Conservation (phyloP, 2,888 invertebrate species). For the Dione juno region DNA sequence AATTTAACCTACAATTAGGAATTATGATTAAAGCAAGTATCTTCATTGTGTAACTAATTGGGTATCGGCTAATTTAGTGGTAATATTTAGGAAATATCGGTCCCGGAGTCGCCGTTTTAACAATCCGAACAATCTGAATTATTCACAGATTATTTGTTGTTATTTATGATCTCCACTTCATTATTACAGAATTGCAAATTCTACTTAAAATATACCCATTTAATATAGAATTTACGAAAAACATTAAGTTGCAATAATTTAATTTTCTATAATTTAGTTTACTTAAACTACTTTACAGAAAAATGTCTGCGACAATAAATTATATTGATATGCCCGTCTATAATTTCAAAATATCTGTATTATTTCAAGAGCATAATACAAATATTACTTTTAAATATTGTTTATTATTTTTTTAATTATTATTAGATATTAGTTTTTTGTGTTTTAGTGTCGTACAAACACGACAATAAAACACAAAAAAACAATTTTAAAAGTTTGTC, state of each 20-base stretch:
- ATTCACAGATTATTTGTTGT: conserved; percentile 20
- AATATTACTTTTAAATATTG: too few species aligned
- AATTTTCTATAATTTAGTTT: too few species aligned
- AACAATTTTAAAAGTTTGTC: too few species aligned
- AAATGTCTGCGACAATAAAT: too few species aligned
- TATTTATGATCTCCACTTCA: conserved; percentile 22
- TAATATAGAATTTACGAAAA: not conserved
- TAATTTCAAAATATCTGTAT: too few species aligned
- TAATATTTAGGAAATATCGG: conserved; percentile 29
- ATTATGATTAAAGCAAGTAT: not conserved
- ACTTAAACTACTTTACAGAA: too few species aligned
- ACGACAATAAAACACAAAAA: too few species aligned
- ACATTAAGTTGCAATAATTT: not conserved
- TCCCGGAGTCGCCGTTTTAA: conserved; percentile 29
- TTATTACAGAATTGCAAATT: not conserved
- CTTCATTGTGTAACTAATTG: conserved; percentile 17
- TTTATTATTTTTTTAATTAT: too few species aligned
- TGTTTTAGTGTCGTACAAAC: too few species aligned
- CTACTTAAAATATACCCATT: not conserved
- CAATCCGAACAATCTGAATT: conserved; percentile 28
- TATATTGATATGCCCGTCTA: too few species aligned
- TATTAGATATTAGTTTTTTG: too few species aligned
- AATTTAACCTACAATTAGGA: not conserved
- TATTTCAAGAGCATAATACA: too few species aligned
- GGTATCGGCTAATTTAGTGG: conserved; percentile 14